Evolutionary conservation across 1,140 invertebrate species (phyloP), one percentile per base, ranked within the genome.

Genomic region (Drosophila lacertosa): DNA sequence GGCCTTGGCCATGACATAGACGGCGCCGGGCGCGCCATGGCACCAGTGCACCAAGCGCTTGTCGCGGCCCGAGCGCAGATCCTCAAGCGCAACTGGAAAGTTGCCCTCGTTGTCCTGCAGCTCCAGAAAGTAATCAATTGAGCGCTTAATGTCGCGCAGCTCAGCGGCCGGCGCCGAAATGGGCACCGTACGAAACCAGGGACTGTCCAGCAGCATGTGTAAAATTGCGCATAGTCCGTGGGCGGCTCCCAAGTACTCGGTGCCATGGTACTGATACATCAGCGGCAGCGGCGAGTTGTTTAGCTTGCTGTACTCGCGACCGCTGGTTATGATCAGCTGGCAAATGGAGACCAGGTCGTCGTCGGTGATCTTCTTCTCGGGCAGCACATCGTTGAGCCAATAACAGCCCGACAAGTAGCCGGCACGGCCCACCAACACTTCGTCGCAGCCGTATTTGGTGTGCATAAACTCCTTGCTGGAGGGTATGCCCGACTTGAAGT

Each of bases 191-290:
- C 77, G 89, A 57, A 91, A 92, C 83, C 91, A 90, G 0, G 90
- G 89, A 62, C 92, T 91, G 57, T 92, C 91, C 51, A 92, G 74
- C 11, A 94, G 82, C 76, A 92, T 90, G 81, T 93, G 93, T n/a
- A 94, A 64, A 62, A 96, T 96, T 15, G 93, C 91, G 73, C 93
- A 93, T 3, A 96, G 74, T 0, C 95, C 95, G 92, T 97, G 96
- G 18, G 96, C 96, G 1, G 96, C 96, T 13, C 96, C 96, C 51
- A 97, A 91, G 91, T 97, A 97, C 92, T 97, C 95, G 5, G 95
- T 96, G n/a, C 94, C 93, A 86, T 97, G 96, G 91, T 97, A 97
- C 50, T 95, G 92, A 88, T 96, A 97, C 96, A 97, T 97, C 11
- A 98, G 90, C 5, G 96, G 96, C 73, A 93, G 93, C 4, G 92